Percentiles rank a stretch among this genome's conserved stretches.
phyloP scores from a whole-genome alignment of 1,140 invertebrate genomes.

The Cydia amplana region DNA sequence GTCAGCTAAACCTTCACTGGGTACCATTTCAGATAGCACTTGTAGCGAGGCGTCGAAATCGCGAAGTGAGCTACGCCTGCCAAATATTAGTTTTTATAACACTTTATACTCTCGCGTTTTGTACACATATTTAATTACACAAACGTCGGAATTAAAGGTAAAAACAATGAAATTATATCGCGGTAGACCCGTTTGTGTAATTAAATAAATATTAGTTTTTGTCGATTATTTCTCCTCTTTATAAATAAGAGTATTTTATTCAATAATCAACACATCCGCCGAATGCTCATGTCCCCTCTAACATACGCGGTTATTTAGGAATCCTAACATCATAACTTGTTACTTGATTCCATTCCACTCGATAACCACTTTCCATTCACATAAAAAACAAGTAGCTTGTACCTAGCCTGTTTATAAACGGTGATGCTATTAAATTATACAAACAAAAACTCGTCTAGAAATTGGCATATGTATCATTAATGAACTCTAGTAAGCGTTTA shows the following conservation, averaged over 20 bases:
- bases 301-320: not conserved
- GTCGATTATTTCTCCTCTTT: not conserved
- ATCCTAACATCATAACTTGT: conserved; percentile 9
- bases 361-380: conserved; percentile 8
- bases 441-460: conserved; percentile 27
- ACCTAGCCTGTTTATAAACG: conserved; percentile 7
- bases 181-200: too few species aligned
- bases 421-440: conserved; percentile 11
- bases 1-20: too few species aligned
- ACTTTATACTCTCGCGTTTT: too few species aligned
- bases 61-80: too few species aligned
- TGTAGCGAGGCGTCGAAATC: too few species aligned
- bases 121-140: too few species aligned
- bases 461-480: conserved; percentile 13
- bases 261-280: not conserved
- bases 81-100: too few species aligned
- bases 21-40: too few species aligned
- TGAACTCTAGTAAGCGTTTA: conserved; percentile 3
- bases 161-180: too few species aligned
- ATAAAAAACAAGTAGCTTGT: conserved; percentile 20
- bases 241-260: not conserved
- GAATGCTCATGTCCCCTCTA: not conserved
- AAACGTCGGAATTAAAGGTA: too few species aligned
- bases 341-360: not conserved
- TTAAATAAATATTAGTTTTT: not conserved